Conservation (phyloP, 1,140 invertebrate species). For the Steinernema feltiae region DNA sequence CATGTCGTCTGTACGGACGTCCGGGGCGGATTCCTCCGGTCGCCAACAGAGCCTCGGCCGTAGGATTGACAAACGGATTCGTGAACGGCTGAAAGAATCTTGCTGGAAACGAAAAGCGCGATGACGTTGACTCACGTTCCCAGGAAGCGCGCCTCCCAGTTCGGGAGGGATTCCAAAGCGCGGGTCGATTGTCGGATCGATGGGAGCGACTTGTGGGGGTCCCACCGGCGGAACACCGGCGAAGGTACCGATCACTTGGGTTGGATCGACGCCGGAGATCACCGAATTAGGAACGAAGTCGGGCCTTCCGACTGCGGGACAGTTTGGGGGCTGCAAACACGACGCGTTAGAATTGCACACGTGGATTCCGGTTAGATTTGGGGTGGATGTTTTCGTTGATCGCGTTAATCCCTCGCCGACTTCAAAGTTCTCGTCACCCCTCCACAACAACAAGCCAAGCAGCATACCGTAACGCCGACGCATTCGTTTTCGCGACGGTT, state of each 20-base stretch:
- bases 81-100: background rate
- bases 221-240: background rate
- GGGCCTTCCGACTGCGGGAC: conserved; percentile 12
- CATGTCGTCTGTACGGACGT: background rate
- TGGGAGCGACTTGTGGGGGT: background rate
- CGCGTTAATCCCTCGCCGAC: background rate
- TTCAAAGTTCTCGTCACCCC: background rate
- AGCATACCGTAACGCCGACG: conserved; percentile 40
- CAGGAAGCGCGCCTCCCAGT: background rate
- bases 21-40: background rate
- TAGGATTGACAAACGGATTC: background rate
- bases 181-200: background rate
- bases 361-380: background rate
- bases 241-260: background rate
- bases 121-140: background rate
- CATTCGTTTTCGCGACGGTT: conserved; percentile 43
- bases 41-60: background rate
- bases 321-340: conserved; percentile 31
- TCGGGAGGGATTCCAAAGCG: background rate
- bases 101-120: background rate
- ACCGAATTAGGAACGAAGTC: conserved; percentile 25
- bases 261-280: conserved; percentile 9
- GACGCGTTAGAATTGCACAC: background rate
- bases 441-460: background rate
- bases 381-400: background rate